Evolutionary conservation across 2,888 invertebrate species (phyloP).

Genomic region (Drosophila kokeensis): DNA sequence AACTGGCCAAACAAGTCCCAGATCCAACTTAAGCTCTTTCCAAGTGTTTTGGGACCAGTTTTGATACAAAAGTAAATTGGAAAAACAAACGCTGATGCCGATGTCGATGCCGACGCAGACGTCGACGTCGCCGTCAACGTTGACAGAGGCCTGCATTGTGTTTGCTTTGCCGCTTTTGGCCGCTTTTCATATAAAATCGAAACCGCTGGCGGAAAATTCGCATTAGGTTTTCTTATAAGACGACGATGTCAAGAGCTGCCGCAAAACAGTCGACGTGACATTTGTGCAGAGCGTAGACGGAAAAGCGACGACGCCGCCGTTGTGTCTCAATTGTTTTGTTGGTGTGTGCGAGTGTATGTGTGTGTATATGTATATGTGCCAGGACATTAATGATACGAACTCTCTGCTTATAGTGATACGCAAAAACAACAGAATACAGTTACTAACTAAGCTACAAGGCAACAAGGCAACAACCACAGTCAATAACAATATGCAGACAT

Average conservation of each 20-base stretch:
- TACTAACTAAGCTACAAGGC: conserved; percentile 10
- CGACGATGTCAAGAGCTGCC: conserved; percentile 82
- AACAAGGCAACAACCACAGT: conserved; percentile 9
- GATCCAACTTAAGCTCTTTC: conserved; percentile 19
- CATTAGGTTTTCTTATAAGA: conserved; percentile 85
- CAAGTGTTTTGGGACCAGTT: conserved; percentile 57
- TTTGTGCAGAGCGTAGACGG: conserved; percentile 61
- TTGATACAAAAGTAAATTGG: conserved; percentile 38
- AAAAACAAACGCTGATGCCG: conserved; percentile 32
- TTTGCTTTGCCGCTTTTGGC: conserved; percentile 61
- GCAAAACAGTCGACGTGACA: conserved; percentile 64
- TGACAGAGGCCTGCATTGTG: conserved; percentile 68
- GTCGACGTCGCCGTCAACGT: neutral
- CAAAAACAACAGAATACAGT: conserved; percentile 31
- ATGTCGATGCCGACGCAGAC: neutral
- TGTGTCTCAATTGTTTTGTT: conserved; percentile 32
- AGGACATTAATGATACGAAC: conserved; percentile 55
- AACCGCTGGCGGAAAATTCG: conserved; percentile 82
- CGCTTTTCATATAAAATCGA: conserved; percentile 84
- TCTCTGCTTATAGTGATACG: conserved; percentile 29
- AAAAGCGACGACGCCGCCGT: conserved; percentile 39
- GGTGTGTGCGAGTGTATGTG: conserved; percentile 9
- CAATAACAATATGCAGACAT: conserved; percentile 68
- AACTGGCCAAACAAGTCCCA: conserved; percentile 64
- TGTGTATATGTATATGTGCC: conserved; percentile 21